Base-by-base conservation (phyloP, 1,140 invertebrate genomes). In the Tyrophagus putrescentiae region DNA sequence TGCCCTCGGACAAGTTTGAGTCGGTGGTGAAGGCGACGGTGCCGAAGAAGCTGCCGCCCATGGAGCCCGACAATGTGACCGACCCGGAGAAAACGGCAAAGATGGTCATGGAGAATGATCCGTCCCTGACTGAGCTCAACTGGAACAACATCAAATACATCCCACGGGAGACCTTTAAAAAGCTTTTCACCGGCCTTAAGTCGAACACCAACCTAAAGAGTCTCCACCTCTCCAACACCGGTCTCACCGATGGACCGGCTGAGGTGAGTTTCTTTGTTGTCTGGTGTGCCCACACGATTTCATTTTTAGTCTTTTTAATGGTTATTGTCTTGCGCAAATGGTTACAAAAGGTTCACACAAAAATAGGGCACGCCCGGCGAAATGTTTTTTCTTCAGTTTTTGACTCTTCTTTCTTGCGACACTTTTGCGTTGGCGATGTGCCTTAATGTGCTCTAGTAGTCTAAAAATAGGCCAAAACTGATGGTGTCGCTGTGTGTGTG, bases 101-200 rank as follows among this genome's bases (percentile, higher is more conserved):
- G 73, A 80, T 84, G 74, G 82, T 95, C 36, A 78, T 27, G 9
- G 56, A 67, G 59, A 87, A 98, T 72, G 91, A 97, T 76, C 75
- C 82, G 63, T 81, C 82, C 68, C 74, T 93, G 67, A 82, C 81
- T 70, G 84, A 89, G 73, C 78, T 96, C 68, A 96, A 96, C 76
- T 90, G 88, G 80, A 96, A 96, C 77, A 96, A 96, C 76, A 95
- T 96, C 76, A 92, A 96, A 90, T 92, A 92, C 75, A 89, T 98
- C 73, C 93, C 92, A 52, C 85, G 94, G 69, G 92, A 98, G 73
- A 89, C 91, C 71, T 87, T 97, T 70, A 80, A 85, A 62, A 81
- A 83, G 70, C 73, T 98, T 56, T 91, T 93, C 75, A 83, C 87
- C 69, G 87, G 83, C 54, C 72, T 98, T 64, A 84, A 84, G 69